Conservation (phyloP, 2,113 vertebrate genomes). For the Sylvilagus bachmani region DNA sequence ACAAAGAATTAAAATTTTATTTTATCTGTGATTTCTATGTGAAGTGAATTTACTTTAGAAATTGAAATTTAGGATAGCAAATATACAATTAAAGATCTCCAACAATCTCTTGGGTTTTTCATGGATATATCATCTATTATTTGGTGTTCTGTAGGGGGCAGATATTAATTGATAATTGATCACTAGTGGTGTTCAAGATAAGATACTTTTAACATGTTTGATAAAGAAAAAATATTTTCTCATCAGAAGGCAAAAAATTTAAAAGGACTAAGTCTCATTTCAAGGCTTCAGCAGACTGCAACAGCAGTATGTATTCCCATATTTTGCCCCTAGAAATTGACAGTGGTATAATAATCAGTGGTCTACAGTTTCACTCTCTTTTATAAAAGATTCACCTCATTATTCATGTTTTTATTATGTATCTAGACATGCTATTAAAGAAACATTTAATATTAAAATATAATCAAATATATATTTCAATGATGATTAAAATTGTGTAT, state of each 20-base stretch:
- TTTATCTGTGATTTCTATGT: not conserved
- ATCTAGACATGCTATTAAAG: not conserved
- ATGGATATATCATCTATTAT: no score
- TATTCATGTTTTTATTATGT: not conserved
- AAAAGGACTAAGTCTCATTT: not conserved
- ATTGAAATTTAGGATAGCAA: not conserved
- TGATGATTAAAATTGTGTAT: not conserved
- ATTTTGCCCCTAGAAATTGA: not conserved
- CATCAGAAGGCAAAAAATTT: not conserved
- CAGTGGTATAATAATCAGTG: not conserved
- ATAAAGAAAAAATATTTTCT: not conserved
- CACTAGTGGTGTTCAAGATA: not conserved
- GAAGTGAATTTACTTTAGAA: not conserved
- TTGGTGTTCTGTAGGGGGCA: accelerated
- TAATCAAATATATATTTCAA: not conserved
- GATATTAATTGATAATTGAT: not conserved
- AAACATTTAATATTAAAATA: not conserved
- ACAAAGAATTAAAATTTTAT: not conserved
- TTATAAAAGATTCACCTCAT: not conserved
- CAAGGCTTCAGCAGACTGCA: not conserved
- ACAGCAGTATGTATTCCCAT: not conserved
- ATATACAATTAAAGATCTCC: not conserved
- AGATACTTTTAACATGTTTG: not conserved
- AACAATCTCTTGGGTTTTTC: not conserved
- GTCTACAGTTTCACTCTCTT: not conserved